These are phyloP conservation scores for Seladonia tumulorum DNA, from an alignment of 2,888 invertebrate genomes.

Conservation along the genomic window DNA sequence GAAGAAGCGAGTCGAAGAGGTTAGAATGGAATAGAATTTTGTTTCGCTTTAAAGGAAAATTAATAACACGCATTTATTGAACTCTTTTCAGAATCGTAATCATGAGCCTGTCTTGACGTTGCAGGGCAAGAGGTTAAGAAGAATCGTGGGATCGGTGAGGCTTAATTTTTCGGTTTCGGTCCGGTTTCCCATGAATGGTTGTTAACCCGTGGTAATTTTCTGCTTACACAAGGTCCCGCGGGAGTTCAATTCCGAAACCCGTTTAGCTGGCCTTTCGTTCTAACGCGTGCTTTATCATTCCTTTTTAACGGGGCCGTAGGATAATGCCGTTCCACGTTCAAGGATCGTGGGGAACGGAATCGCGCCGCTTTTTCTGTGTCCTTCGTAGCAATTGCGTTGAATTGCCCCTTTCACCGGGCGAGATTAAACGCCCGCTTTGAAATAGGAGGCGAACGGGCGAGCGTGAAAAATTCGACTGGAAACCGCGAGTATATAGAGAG, in stretches of 20 bases:
- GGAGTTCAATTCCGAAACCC: neutral
- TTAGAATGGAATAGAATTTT: too few relatives aligned
- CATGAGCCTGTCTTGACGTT: too few relatives aligned
- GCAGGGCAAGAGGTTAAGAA: too few relatives aligned
- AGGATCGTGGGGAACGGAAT: neutral
- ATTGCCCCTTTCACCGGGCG: neutral
- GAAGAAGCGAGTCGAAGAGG: too few relatives aligned
- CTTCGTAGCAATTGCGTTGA: neutral
- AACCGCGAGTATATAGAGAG: neutral
- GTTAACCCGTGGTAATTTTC: neutral
- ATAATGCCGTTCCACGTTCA: neutral
- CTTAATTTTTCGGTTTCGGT: too few relatives aligned
- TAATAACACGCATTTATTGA: too few relatives aligned
- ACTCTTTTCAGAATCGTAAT: too few relatives aligned
- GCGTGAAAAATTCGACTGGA: conserved; percentile 8
- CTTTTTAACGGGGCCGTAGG: neutral
- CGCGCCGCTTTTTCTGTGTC: conserved; percentile 13
- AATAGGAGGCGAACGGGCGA: neutral
- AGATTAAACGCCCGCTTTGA: conserved; percentile 7
- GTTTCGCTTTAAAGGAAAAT: too few relatives aligned
- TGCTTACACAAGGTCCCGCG: neutral
- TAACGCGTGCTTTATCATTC: neutral
- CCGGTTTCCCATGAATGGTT: neutral
- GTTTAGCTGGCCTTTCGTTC: neutral
- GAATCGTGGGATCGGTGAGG: too few relatives aligned